These are phyloP conservation scores for Syrmaticus mikado DNA, from an alignment of 2,113 vertebrate genomes.

Conservation along the genomic window DNA sequence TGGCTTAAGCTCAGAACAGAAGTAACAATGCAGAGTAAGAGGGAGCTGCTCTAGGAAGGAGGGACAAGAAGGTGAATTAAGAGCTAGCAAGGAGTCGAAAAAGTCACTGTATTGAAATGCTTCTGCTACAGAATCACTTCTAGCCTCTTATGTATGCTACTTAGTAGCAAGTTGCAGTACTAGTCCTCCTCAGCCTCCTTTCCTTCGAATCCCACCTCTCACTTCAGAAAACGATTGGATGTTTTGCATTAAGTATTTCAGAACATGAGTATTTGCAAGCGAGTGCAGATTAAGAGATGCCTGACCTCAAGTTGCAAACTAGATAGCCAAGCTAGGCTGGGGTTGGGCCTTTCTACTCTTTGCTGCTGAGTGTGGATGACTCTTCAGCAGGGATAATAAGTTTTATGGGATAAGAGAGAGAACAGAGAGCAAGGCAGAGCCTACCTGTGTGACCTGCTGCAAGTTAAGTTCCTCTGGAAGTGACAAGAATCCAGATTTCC, in stretches of 20 bases:
- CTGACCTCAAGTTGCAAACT: neutral
- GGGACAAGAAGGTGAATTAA: neutral
- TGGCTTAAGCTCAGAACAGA: neutral
- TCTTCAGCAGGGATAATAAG: neutral
- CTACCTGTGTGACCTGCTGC: neutral
- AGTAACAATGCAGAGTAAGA: neutral
- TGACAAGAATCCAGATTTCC: neutral
- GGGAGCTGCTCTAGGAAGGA: neutral
- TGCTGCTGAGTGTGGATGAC: neutral
- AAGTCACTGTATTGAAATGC: accelerated
- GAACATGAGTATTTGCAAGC: too few relatives aligned
- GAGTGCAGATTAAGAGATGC: neutral
- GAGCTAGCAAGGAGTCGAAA: neutral
- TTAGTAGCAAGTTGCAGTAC: neutral
- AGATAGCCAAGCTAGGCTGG: neutral
- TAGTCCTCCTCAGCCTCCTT: neutral
- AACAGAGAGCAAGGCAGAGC: neutral
- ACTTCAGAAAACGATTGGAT: neutral
- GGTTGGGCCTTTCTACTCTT: neutral
- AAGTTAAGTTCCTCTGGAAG: neutral
- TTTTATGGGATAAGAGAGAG: neutral
- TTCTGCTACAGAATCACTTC: neutral
- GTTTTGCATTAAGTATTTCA: neutral
- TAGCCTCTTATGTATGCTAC: neutral
- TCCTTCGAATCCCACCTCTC: neutral